Percentiles rank a stretch among this genome's conserved stretches.
These are phyloP conservation scores for Drosophila meridiana DNA, from an alignment of 2,888 invertebrate species.

Conservation along the genomic window DNA sequence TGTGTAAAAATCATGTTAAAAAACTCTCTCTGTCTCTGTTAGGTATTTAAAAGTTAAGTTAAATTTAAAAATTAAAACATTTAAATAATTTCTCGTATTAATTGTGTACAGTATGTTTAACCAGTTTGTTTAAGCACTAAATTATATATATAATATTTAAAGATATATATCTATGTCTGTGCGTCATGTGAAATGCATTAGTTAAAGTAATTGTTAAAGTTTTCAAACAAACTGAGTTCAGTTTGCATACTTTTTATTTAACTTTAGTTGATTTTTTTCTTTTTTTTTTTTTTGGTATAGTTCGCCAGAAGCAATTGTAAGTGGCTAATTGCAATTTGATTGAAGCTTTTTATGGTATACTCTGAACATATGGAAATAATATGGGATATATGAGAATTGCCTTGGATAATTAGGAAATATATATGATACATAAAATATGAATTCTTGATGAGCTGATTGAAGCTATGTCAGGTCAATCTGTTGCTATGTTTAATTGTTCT, in stretches of 20 bases:
- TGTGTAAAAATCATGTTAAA: constrained; percentile 73
- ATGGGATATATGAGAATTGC: background rate
- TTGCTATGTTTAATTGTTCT: background rate
- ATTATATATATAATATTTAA: background rate
- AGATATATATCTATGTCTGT: constrained; percentile 14
- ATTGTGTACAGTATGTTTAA: constrained; percentile 68
- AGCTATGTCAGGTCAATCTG: background rate
- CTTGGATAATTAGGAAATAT: background rate
- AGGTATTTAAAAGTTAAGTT: constrained; percentile 51
- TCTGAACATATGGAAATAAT: background rate
- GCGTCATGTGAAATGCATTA: constrained; percentile 24
- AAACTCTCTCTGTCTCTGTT: constrained; percentile 11
- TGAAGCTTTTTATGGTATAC: constrained; percentile 4
- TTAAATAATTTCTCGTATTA: constrained; percentile 30
- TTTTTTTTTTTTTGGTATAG: background rate
- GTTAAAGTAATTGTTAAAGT: constrained; percentile 42
- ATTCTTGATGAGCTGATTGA: too few species aligned
- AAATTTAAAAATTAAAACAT: constrained; percentile 22
- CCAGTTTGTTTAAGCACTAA: constrained; percentile 28
- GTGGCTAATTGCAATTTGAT: constrained; percentile 26
- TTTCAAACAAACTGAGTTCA: constrained; percentile 3
- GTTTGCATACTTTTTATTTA: background rate
- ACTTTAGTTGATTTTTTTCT: constrained; percentile 26
- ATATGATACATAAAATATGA: background rate
- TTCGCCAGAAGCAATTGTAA: constrained; percentile 37